These are phyloP conservation scores for Sebastes fasciatus DNA, from an alignment of 2,113 vertebrate species.

Conservation along the genomic window DNA sequence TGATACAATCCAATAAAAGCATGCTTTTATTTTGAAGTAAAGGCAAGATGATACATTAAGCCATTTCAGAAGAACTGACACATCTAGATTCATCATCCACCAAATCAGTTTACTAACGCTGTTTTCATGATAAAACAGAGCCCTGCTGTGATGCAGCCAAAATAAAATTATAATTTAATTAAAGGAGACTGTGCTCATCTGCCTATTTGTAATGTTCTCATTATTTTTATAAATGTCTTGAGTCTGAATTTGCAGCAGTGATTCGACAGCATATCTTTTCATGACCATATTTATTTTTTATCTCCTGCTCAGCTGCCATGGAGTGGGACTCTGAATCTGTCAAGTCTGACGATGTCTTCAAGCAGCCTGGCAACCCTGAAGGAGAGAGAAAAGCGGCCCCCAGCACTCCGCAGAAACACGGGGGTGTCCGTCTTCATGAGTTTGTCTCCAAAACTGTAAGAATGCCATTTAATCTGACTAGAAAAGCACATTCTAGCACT, in stretches of 20 bases:
- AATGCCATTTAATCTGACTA: not conserved
- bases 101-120: not conserved
- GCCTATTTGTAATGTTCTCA: not conserved
- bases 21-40: not conserved
- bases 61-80: not conserved
- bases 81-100: not conserved
- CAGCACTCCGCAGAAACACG: constrained; percentile 87
- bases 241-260: not conserved
- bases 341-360: constrained; percentile 79
- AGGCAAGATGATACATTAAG: not conserved
- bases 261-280: not conserved
- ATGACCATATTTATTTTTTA: not conserved
- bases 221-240: not conserved
- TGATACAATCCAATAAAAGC: not conserved
- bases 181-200: not conserved
- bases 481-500: not conserved
- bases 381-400: constrained; percentile 67
- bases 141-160: not conserved
- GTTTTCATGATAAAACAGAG: no score
- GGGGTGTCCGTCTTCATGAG: constrained; percentile 89
- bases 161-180: not conserved
- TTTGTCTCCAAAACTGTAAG: constrained; percentile 96
- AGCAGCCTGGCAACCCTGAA: constrained; percentile 78
- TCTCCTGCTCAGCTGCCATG: constrained; percentile 82
- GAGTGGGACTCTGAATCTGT: constrained; percentile 91